Evolutionary conservation across 2,113 vertebrate species (phyloP).

Genomic region (Aphelocoma coerulescens): DNA sequence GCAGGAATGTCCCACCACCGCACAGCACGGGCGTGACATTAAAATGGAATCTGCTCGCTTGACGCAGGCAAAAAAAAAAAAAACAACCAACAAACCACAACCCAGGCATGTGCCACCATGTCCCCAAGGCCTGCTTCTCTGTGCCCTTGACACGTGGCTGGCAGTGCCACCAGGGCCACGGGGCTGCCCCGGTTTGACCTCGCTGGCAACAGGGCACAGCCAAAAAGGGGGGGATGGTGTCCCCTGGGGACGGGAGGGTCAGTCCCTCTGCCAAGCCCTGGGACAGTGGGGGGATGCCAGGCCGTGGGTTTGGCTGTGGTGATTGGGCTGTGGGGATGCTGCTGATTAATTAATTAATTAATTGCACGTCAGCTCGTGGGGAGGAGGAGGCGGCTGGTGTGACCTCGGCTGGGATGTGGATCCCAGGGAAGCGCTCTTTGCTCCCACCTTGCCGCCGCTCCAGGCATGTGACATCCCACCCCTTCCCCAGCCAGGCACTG

Average conservation of each 20-base stretch:
- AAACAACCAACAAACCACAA: not conserved
- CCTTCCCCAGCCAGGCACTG: not conserved
- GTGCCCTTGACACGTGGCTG: slow-evolving; percentile 7
- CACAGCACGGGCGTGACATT: slow-evolving; percentile 27
- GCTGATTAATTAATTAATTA: not conserved
- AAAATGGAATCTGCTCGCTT: not conserved
- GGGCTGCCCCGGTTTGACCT: not conserved
- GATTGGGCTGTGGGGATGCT: not conserved
- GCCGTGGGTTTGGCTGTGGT: not conserved
- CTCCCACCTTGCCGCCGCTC: not conserved
- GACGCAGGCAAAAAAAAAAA: not conserved
- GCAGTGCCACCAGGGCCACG: not conserved
- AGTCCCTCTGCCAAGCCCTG: not conserved
- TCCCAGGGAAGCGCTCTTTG: not conserved
- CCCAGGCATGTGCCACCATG: not conserved
- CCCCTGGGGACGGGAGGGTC: not conserved
- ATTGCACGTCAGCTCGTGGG: not conserved
- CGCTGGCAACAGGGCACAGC: not conserved
- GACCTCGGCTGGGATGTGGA: not conserved
- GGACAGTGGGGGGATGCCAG: not conserved
- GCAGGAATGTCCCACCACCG: not conserved
- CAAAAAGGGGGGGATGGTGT: not conserved
- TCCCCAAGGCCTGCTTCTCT: not conserved
- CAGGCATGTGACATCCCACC: not conserved
- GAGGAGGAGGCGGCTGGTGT: not conserved